Base-by-base conservation (phyloP, 2,797 vertebrate species). In the Benthosema pterotum region DNA sequence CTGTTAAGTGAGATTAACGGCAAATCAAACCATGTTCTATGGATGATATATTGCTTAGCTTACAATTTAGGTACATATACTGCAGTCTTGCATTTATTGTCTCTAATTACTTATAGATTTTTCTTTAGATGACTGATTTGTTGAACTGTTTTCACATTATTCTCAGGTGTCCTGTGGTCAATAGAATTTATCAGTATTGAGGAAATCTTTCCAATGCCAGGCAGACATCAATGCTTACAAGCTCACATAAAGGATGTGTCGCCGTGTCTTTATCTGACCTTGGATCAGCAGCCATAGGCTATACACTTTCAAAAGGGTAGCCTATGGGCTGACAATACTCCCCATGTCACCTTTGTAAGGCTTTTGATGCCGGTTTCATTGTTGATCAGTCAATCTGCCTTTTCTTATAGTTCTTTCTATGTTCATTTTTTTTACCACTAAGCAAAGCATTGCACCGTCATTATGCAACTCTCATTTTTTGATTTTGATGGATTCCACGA, bases 201-300 rank as follows among this genome's bases (percentile, higher is more conserved):
- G 6, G 66, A 8, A 7, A 52, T 56, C 32, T 64, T 14, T 13
- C 49, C 52, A 38, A 2, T 56, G 59, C 32, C 62, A 78, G 63
- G 65, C 67, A 61, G 79, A 71, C 69, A 61, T 74, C 72, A 71
- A 81, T 70, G 81, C 32, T 63, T 73, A 62, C 71, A 53, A 17
- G 7, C 43, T 72, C 69, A 57, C 57, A 82, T 78, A 81, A 85
- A 79, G 43, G 54, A 59, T 68, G 53, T 13, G 65, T 77, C 57
- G 22, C 50, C 53, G 62, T 45, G 71, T 69, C 69, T 83, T 82
- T 87, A 86, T 90, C 83, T 86, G 80, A 50, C 74, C 70, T 77
- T 57, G 71, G 65, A 85, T 88, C 80, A 75, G 67, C 70, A 72
- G 64, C 60, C 49, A 58, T 38, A 38, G 32, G 32, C 32, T 38